phyloP scores from a whole-genome alignment of 1,140 invertebrate species.

The Chymomyza costata region DNA sequence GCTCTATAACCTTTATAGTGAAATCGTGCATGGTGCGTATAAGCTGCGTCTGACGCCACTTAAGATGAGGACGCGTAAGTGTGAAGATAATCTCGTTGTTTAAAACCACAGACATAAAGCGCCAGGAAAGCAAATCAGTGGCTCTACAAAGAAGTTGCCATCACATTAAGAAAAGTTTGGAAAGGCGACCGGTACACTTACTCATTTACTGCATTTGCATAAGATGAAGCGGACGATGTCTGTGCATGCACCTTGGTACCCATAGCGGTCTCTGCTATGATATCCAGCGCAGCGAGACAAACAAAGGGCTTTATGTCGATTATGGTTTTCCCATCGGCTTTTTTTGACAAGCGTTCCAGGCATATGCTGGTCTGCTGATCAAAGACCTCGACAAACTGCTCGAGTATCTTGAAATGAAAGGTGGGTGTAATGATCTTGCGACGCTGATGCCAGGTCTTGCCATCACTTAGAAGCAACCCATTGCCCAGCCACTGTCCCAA shows the following conservation, averaged over 20 bases:
- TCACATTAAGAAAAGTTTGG: too few species aligned
- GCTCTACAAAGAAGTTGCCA: too few species aligned
- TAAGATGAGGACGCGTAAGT: constrained; percentile 59
- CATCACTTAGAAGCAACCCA: constrained; percentile 80
- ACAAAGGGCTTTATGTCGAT: constrained; percentile 55
- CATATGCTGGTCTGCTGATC: constrained; percentile 83
- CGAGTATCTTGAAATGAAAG: constrained; percentile 88
- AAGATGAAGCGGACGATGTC: constrained; percentile 80
- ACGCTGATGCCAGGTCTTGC: constrained; percentile 49
- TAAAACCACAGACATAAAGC: constrained; percentile 46
- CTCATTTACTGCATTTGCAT: constrained; percentile 83
- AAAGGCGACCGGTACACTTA: too few species aligned
- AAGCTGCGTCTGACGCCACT: constrained; percentile 77
- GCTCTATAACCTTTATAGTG: constrained; percentile 78
- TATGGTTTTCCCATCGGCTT: constrained; percentile 75
- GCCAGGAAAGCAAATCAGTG: constrained; percentile 47
- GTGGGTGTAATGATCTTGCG: constrained; percentile 82
- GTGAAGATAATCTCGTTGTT: constrained; percentile 55
- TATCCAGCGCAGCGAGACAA: constrained; percentile 70
- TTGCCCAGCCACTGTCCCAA: constrained; percentile 79
- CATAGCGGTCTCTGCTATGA: constrained; percentile 86
- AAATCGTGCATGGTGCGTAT: constrained; percentile 82
- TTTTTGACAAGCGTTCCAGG: constrained; percentile 77
- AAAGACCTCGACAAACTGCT: constrained; percentile 86
- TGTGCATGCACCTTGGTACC: constrained; percentile 86